Base-by-base conservation (phyloP, 2,888 invertebrate genomes). In the Hydroisotoma schaefferi region DNA sequence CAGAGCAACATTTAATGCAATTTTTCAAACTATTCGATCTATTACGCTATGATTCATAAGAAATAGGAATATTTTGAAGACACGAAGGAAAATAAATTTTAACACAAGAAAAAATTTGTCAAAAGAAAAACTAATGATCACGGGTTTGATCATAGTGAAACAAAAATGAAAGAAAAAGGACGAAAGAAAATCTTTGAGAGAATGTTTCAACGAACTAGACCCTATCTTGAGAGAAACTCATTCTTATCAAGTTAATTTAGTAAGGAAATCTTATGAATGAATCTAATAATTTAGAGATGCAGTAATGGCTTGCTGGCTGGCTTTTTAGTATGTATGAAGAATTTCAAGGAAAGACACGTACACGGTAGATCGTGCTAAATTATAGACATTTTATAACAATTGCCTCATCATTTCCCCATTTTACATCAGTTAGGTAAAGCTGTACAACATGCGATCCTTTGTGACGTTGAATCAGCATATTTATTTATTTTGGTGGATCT, bases 361-460 rank as follows among this genome's bases (percentile, higher is more conserved):
- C 22, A 26, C 15, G 12, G 15, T 22, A 51, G 49, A 57, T 57
- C 57, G 57, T 57, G 57, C 57, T 57, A 57, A 57, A 57, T 57
- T 57, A 57, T 48, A 57, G 51, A 51, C 38, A 43, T 57, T 43
- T 37, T 43, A 26, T 28, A 18, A 48, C 56, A 40, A 40, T 40
- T 40, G 40, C 8, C 40, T 40, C 20, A 20, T 15, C 40, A 10
- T 20, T 15, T 40, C 40, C 20, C 20, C n/a, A 8, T 20, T 40
- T 40, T 40, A 18, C n/a, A 33, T 33, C 15, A 33, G 15, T 10
- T 15, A 40, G 40, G 5, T 20, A 15, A 20, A 33, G 15, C 8
- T 33, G 33, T 33, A 33, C 8, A 33, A 33, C 15, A 33, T 33
- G 15, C 15, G 15, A 15, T 33, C 8, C 15, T 10, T 10, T 8